Evolutionary conservation across 2,888 invertebrate genomes (phyloP).

Genomic region (Cremastinae sp.): DNA sequence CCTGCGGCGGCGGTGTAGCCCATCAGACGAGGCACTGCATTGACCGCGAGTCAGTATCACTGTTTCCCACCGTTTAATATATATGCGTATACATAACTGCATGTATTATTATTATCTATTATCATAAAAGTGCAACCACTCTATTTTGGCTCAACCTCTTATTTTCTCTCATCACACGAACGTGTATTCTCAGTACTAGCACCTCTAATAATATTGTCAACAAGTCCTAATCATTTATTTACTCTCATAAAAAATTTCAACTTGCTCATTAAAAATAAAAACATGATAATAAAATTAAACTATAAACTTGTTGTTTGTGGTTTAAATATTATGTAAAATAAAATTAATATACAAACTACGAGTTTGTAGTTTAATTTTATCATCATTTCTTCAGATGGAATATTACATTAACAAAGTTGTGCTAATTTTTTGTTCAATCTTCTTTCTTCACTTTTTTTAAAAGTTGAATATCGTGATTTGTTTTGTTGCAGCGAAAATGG

Average conservation of each 20-base stretch:
- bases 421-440: too few species aligned
- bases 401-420: too few species aligned
- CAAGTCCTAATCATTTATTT: constrained; percentile 7
- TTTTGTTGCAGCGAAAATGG: constrained; percentile 84
- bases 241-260: not conserved
- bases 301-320: too few species aligned
- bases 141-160: constrained; percentile 2
- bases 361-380: too few species aligned
- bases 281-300: too few species aligned
- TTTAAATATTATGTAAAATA: too few species aligned
- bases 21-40: constrained; percentile 91
- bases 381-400: not conserved
- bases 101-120: not conserved
- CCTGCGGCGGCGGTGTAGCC: constrained; percentile 96
- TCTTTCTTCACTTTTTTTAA: too few species aligned
- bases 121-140: constrained; percentile 4
- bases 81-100: not conserved
- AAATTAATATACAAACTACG: too few species aligned
- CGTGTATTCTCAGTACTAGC: not conserved
- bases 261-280: too few species aligned
- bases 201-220: not conserved
- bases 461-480: not conserved
- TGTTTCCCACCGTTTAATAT: constrained; percentile 21
- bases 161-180: not conserved
- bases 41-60: constrained; percentile 82